These are phyloP conservation scores for Takifugu flavidus DNA, from an alignment of 2,113 vertebrate genomes.

Conservation along the genomic window DNA sequence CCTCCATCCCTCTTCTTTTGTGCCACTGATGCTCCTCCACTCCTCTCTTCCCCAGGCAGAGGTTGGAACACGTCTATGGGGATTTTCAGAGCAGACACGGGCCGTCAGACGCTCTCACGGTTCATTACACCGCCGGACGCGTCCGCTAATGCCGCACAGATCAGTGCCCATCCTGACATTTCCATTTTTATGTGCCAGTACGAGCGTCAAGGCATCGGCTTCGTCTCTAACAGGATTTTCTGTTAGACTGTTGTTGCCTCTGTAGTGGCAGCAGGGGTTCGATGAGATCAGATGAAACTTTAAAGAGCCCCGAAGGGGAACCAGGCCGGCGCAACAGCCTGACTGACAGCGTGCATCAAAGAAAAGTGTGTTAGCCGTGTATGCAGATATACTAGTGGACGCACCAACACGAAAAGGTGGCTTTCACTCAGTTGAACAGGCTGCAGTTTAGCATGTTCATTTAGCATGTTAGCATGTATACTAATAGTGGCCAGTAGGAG, in stretches of 20 bases:
- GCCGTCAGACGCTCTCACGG: no score
- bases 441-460: no score
- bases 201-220: slow-evolving; percentile 12
- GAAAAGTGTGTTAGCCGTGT: not conserved
- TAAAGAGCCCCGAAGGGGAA: slow-evolving; percentile 50
- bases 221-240: slow-evolving; percentile 23
- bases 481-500: no score
- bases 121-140: no score
- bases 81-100: no score
- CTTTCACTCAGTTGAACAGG: no score
- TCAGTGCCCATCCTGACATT: not conserved
- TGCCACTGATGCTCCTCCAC: not conserved
- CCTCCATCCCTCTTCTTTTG: not conserved
- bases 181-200: not conserved
- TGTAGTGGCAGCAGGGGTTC: slow-evolving; percentile 44
- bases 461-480: no score
- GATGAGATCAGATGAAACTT: slow-evolving; percentile 59
- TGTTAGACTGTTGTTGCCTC: slow-evolving; percentile 13
- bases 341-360: slow-evolving; percentile 22
- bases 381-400: no score
- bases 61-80: no score
- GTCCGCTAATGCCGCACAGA: no score
- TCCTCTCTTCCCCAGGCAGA: no score
- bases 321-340: slow-evolving; percentile 14
- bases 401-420: no score